A percentile compares a stretch with the other conserved stretches of the same genome.
Conservation (phyloP, 1,140 invertebrate species). For the Chironomus tepperi region DNA sequence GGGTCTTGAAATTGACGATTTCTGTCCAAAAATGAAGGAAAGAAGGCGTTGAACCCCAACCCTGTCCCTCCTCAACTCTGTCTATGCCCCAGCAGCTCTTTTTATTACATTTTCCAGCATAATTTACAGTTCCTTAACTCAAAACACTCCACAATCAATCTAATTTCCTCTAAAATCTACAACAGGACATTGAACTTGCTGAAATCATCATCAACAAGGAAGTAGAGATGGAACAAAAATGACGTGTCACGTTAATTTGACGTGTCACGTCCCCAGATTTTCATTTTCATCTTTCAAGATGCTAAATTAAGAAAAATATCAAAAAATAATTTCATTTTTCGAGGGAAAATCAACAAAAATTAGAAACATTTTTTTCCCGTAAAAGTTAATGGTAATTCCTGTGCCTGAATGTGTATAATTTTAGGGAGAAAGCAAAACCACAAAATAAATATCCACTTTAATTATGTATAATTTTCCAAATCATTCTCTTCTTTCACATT, state of each 20-base stretch:
- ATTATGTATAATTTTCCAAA: conserved; percentile 23
- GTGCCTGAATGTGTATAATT: too few species aligned
- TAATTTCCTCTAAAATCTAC: background rate
- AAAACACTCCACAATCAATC: too few species aligned
- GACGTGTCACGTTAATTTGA: conserved; percentile 10
- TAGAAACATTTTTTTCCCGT: too few species aligned
- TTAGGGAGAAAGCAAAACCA: background rate
- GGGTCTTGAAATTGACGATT: too few species aligned
- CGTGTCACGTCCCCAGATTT: background rate
- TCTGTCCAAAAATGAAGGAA: too few species aligned
- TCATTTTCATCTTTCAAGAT: background rate
- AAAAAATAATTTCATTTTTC: background rate
- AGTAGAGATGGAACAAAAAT: background rate
- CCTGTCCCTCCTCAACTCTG: too few species aligned
- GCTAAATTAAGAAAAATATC: background rate
- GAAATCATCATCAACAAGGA: too few species aligned
- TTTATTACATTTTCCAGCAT: too few species aligned
- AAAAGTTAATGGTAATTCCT: too few species aligned
- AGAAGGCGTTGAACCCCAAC: too few species aligned
- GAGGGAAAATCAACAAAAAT: background rate
- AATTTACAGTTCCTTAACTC: too few species aligned
- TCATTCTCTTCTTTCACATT: background rate
- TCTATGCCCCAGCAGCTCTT: too few species aligned
- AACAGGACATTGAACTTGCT: background rate
- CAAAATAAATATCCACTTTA: conserved; percentile 21